phyloP scores from a whole-genome alignment of 2,888 invertebrate species.

The Meghimatium bilineatum region DNA sequence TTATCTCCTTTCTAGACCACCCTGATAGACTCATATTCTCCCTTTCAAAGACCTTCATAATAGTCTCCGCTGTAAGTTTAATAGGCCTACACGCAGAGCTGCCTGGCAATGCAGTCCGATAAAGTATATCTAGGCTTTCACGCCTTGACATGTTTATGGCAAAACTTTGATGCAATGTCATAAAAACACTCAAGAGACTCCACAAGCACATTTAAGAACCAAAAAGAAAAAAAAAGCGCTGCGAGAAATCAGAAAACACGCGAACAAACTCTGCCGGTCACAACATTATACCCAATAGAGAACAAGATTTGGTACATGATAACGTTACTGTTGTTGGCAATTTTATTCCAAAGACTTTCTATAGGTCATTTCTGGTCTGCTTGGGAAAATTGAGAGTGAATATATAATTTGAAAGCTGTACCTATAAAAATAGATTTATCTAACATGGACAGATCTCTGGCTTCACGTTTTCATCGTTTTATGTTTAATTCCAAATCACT shows the following conservation, averaged over 20 bases:
- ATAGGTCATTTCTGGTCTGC: not conserved
- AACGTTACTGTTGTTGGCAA: not conserved
- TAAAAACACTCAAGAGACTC: constrained; percentile 22
- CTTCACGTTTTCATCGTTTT: not conserved
- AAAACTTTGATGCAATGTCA: not conserved
- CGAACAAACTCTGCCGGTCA: not conserved
- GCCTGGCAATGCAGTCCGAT: not conserved
- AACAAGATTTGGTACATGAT: not conserved
- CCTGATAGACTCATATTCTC: not conserved
- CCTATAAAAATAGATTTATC: no score
- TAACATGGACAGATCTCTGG: no score
- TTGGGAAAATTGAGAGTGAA: not conserved
- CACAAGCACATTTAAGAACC: not conserved
- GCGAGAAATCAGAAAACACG: not conserved
- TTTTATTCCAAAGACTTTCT: not conserved
- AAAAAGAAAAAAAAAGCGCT: not conserved
- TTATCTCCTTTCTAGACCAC: not conserved
- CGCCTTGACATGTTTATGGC: constrained; percentile 27
- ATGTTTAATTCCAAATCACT: not conserved
- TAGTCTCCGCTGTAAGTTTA: constrained; percentile 8
- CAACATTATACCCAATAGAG: not conserved
- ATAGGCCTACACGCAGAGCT: constrained; percentile 6
- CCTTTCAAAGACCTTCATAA: not conserved
- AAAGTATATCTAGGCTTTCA: constrained; percentile 8
- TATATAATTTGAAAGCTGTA: not conserved